phyloP scores from a whole-genome alignment of 1,140 invertebrate species.

The Panulirus ornatus region DNA sequence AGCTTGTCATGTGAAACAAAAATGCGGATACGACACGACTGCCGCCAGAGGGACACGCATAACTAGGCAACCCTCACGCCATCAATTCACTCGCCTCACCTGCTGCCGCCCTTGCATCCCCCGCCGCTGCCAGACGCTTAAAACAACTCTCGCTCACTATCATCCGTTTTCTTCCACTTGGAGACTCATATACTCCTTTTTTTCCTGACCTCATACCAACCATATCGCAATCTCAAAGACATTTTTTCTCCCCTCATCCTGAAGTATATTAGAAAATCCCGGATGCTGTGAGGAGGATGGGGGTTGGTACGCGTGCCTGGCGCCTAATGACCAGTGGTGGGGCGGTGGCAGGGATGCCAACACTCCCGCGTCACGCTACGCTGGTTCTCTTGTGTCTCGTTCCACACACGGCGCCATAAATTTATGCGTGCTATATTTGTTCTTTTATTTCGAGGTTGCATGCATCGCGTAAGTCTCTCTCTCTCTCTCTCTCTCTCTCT shows the following conservation, averaged over 20 bases:
- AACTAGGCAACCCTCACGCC: slow-evolving; percentile 7
- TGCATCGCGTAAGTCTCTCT: neutral
- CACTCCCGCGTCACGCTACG: too few relatives aligned
- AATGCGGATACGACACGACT: slow-evolving; percentile 10
- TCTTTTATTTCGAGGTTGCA: neutral
- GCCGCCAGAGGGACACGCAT: slow-evolving; percentile 16
- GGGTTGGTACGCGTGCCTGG: slow-evolving; percentile 24
- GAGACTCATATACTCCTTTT: too few relatives aligned
- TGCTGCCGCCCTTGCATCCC: neutral
- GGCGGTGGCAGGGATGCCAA: slow-evolving; percentile 11
- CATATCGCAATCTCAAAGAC: too few relatives aligned
- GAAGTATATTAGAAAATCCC: too few relatives aligned
- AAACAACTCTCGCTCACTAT: neutral
- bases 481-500: slow-evolving; percentile 2
- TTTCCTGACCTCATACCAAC: too few relatives aligned
- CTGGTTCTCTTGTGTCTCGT: too few relatives aligned
- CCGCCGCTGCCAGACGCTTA: neutral
- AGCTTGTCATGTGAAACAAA: slow-evolving; percentile 43
- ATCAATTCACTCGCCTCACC: neutral
- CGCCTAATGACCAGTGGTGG: slow-evolving; percentile 19
- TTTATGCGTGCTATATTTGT: neutral
- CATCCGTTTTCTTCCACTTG: too few relatives aligned
- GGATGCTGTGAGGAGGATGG: neutral
- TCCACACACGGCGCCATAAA: too few relatives aligned
- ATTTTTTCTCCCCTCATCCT: too few relatives aligned